Evolutionary conservation across 2,797 vertebrate genomes (phyloP), one percentile per base, ranked within the genome.

Genomic region (Luscinia luscinia): DNA sequence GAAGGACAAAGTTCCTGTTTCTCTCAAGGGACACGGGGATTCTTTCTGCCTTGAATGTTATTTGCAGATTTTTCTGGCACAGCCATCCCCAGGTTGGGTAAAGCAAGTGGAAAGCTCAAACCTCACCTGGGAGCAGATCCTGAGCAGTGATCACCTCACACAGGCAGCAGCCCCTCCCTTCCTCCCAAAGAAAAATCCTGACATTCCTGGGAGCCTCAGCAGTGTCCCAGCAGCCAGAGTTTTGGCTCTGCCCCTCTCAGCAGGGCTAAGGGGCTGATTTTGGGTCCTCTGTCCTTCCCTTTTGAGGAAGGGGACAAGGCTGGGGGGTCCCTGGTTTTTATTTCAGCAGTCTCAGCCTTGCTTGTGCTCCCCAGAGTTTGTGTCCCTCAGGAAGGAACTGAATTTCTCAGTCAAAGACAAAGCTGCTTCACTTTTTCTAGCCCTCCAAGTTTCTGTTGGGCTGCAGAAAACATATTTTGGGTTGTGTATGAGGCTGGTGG

Each of bases 341-440:
- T 17, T 63, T 13, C 75, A 49, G 48, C 55, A 54, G 8, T 8
- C 34, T 67, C 30, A 48, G 72, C 61, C 80, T 52, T n/a, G 36
- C 49, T 46, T 49, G 32, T 48, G 34, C 67, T 70, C 20, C 43
- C 32, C 9, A 21, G 6, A 15, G 13, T 51, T 58, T 54, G 30
- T 51, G 48, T 32, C 40, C 62, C 48, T 36, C 64, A 49, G 68
- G 84, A 59, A 61, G 17, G 21, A 59, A 12, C 1, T 27, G 5
- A 19, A 43, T 43, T 64, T 43, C 81, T 74, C 75, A 36, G 0
- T 17, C 82, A 34, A 2, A 70, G 19, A 38, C 21, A 43, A 45
- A 21, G 30, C 41, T 85, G 28, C 43, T 54, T 49, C 34, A 11
- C 0, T 0, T 5, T 2, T 13, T 8, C 26, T 4, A 9, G 12